These are phyloP conservation scores for Apis laboriosa DNA, from an alignment of 1,140 invertebrate species.

Conservation along the genomic window DNA sequence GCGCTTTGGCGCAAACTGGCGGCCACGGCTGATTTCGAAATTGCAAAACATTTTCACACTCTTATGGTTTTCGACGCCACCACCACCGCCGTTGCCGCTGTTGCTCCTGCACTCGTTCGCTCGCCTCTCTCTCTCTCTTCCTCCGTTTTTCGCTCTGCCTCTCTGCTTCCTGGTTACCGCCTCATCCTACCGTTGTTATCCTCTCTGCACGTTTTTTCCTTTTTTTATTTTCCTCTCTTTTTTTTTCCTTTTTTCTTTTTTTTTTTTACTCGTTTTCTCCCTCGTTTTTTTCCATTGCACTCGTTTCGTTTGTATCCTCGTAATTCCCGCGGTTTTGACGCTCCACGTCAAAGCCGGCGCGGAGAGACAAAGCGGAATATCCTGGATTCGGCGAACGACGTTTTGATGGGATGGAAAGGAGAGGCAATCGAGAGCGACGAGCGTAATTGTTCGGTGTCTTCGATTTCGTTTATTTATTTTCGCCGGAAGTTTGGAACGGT, in stretches of 20 bases:
- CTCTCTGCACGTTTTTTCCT: constrained; percentile 12
- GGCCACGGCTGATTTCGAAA: constrained; percentile 77
- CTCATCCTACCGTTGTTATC: constrained; percentile 11
- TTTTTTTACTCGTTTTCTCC: constrained; percentile 17
- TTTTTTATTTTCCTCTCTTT: not conserved
- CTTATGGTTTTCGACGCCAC: constrained; percentile 70
- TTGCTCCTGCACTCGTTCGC: not conserved
- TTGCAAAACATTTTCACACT: constrained; percentile 81
- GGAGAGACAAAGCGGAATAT: constrained; percentile 13
- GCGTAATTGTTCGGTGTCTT: not conserved
- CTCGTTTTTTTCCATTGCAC: not conserved
- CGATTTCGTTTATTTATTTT: not conserved
- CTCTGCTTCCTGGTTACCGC: not conserved
- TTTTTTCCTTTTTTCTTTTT: constrained; percentile 31
- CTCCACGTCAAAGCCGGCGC: constrained; percentile 30
- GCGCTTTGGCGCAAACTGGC: constrained; percentile 70
- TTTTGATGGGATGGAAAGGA: constrained; percentile 19
- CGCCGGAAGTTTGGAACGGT: not conserved
- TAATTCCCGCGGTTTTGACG: constrained; percentile 44
- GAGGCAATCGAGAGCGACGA: not conserved
- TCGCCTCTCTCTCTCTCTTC: constrained; percentile 5
- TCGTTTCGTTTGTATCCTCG: constrained; percentile 18
- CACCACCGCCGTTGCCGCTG: constrained; percentile 22
- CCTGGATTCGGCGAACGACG: constrained; percentile 9
- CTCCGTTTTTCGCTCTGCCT: not conserved